Base-by-base conservation (phyloP, 2,113 vertebrate species). In the Corythornis cristatus region DNA sequence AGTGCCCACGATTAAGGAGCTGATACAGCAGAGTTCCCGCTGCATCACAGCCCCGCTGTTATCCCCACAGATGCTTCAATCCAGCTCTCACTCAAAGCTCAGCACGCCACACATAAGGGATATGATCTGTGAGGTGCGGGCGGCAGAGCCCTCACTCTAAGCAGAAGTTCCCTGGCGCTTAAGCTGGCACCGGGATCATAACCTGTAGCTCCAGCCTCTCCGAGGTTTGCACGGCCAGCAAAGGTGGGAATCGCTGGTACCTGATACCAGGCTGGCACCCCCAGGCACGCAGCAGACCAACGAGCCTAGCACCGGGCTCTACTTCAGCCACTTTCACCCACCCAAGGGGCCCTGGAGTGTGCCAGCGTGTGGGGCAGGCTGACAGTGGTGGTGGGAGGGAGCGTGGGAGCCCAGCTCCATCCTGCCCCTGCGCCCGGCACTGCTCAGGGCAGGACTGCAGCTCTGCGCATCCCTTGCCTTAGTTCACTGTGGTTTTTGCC, bases 1-100 rank as follows among this genome's bases (percentile, higher is more conserved):
- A 23, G 68, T 28, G 40, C 58, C 57, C 33, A 3, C 4, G 83
- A 28, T 6, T 5, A 28, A 40, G 56, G 57, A 22, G 7, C 33
- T 17, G 3, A 9, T 0, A 3, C 1, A 43, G 14, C 51, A 4
- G 43, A 8, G 31, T 1, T 37, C 33, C 2, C 0, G 1, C 23
- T 18, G 54, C 14, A 17, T 28, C 78, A 11, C 37, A 33, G 82
- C 83, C 73, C 29, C 35, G 4, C 85, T 22, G 1, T 1, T 12
- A 15, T 0, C 46, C 31, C 9, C 72, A 20, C 9, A 17, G 46
- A 19, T 1, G 35, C 78, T 42, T 23, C 2, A 37, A 35, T 56
- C 37, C 62, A 22, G 4, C 48, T 31, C 46, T 8, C 43, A 7
- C 40, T 23, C 23, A 3, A 14, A n/a, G 81, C 68, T 57, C 72